A percentile compares a stretch with the other conserved stretches of the same genome.
Conservation (phyloP, 30 jellyfish, hydroid and myxozoan genomes). For the Mastigias papua region DNA sequence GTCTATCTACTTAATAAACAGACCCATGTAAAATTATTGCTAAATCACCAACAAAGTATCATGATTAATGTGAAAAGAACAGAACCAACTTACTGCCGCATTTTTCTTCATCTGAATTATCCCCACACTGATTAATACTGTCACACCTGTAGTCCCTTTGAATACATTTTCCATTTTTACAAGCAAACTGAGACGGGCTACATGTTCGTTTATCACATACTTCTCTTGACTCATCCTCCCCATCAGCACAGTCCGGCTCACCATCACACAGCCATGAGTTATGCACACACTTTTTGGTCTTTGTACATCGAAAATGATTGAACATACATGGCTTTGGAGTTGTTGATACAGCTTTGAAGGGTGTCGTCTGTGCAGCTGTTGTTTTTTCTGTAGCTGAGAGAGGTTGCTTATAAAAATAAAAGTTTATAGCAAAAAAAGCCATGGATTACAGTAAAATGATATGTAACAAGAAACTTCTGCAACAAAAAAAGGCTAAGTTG, state of each 20-base stretch:
- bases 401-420: no score
- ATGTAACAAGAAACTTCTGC: no score
- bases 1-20: no score
- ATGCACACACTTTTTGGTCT: slow-evolving; percentile 63
- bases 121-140: slow-evolving; percentile 52
- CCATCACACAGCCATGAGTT: slow-evolving; percentile 92
- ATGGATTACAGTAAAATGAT: no score
- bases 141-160: slow-evolving; percentile 49
- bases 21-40: no score
- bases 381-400: no score
- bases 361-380: no score
- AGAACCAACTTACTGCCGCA: no score
- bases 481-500: no score
- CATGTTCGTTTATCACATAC: slow-evolving; percentile 18
- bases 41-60: no score
- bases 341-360: slow-evolving; percentile 22
- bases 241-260: slow-evolving; percentile 87
- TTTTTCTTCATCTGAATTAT: slow-evolving; percentile 63
- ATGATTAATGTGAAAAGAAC: no score
- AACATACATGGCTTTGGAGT: slow-evolving; percentile 64
- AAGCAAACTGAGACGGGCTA: slow-evolving; percentile 7
- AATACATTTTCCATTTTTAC: slow-evolving; percentile 68
- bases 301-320: slow-evolving; percentile 44
- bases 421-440: no score
- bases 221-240: slow-evolving; percentile 77